Percentiles rank a stretch among this genome's conserved stretches.
Evolutionary conservation across 2,888 invertebrate species (phyloP).

Genomic region (Ormyrus nitidulus): DNA sequence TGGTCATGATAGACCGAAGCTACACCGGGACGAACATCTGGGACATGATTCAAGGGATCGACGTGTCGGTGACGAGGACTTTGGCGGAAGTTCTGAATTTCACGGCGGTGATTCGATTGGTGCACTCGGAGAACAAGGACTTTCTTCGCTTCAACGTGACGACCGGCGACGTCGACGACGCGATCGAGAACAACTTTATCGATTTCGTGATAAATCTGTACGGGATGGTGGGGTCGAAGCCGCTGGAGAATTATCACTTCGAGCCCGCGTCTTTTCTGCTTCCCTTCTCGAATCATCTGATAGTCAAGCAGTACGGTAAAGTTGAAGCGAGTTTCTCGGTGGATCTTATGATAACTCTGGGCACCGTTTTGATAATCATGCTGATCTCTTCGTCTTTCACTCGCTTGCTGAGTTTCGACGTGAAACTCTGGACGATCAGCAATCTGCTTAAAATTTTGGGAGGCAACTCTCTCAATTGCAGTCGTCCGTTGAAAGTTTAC

Average conservation of each 20-base stretch:
- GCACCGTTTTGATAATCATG: background rate
- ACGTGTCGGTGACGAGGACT: background rate
- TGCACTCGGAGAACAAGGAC: slow-evolving; percentile 7
- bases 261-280: slow-evolving; percentile 3
- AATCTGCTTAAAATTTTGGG: slow-evolving; percentile 19
- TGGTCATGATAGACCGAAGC: background rate
- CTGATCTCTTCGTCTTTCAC: background rate
- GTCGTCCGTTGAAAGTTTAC: background rate
- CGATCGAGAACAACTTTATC: background rate
- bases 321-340: background rate
- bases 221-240: slow-evolving; percentile 23
- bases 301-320: slow-evolving; percentile 20
- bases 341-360: background rate
- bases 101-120: background rate
- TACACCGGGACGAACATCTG: background rate
- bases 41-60: slow-evolving; percentile 20
- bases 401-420: slow-evolving; percentile 20
- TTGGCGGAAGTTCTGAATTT: slow-evolving; percentile 26
- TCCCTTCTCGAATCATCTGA: slow-evolving; percentile 17
- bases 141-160: slow-evolving; percentile 14
- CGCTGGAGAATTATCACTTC: background rate
- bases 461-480: background rate
- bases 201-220: slow-evolving; percentile 31
- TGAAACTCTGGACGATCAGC: slow-evolving; percentile 21
- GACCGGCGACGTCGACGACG: background rate